Evolutionary conservation across 1,140 invertebrate species (phyloP), one percentile per base, ranked within the genome.

Genomic region (Aphelenchoides avenae): DNA sequence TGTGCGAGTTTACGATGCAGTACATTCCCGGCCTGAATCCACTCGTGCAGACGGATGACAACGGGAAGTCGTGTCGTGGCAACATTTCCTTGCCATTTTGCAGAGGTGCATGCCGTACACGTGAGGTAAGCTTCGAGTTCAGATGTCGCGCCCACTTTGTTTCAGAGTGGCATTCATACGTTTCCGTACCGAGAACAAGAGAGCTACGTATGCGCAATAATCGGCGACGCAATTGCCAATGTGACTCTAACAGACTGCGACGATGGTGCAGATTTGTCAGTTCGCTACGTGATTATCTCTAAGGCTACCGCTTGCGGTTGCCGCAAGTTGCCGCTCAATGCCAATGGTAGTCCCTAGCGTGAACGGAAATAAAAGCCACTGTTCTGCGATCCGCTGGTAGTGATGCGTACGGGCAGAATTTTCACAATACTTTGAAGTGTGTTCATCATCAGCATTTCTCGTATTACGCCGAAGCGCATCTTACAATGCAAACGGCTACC

Each of bases 241-340:
- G 59, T 59, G 5, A 52, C 29, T 20, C 39, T 59, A 24, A 64
- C 26, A 1, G 57, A 59, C 15, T 59, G 57, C 37, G 57, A 59
- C n/a, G 54, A 57, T 30, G 55, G 55, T 9, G 55, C 58, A 4
- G 55, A 51, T 2, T 24, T 27, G 6, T 59, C 36, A 7, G 37
- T 64, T 52, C 60, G 36, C 0, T 54, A 24, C 18, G 61, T 66
- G 5, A 61, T 42, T 9, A 59, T 59, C 27, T 66, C 57, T 29
- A 49, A 57, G 5, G 26, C 61, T 36, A 65, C 61, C 7, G 59
- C 63, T 30, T 59, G 57, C 37, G 61, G 44, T 30, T 59, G 57
- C 46, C 15, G 33, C 20, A 48, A 48, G 40, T 34, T 48, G 46
- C 3, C 46, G n/a, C n/a, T n/a, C n/a, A n/a, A n/a, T n/a, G n/a